phyloP scores from a whole-genome alignment of 2,888 invertebrate genomes.

The Lycaena phlaeas region DNA sequence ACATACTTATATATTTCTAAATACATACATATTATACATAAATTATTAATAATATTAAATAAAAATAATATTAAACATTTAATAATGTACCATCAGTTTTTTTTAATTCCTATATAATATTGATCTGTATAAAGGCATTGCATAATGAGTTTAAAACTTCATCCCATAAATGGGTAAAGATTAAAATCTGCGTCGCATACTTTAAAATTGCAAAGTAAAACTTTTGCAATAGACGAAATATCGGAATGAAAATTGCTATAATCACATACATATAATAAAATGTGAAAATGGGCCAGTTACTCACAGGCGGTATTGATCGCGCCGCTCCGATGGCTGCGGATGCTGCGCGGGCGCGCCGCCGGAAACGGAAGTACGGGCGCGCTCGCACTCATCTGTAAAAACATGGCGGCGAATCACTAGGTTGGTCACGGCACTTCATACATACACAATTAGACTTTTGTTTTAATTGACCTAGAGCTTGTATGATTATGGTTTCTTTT shows the following conservation, averaged over 20 bases:
- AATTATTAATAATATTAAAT: too few relatives aligned
- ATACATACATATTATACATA: too few relatives aligned
- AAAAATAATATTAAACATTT: too few relatives aligned
- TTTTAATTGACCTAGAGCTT: too few relatives aligned
- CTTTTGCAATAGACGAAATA: background rate
- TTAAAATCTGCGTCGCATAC: too few relatives aligned
- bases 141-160: background rate
- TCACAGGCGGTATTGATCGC: slow-evolving; percentile 30
- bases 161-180: too few relatives aligned
- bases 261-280: slow-evolving; percentile 6
- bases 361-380: slow-evolving; percentile 70
- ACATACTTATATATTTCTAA: too few relatives aligned
- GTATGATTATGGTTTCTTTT: too few relatives aligned
- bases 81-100: too few relatives aligned
- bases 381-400: slow-evolving; percentile 65
- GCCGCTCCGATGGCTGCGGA: slow-evolving; percentile 57
- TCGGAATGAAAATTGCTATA: background rate
- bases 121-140: too few relatives aligned
- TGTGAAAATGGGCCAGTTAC: slow-evolving; percentile 15
- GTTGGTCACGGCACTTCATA: slow-evolving; percentile 32
- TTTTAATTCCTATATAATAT: too few relatives aligned
- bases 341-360: slow-evolving; percentile 68
- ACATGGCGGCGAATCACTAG: slow-evolving; percentile 45
- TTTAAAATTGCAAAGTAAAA: too few relatives aligned
- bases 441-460: background rate